These are phyloP conservation scores for Nephrotoma flavescens DNA, from an alignment of 2,888 invertebrate species.

Conservation along the genomic window DNA sequence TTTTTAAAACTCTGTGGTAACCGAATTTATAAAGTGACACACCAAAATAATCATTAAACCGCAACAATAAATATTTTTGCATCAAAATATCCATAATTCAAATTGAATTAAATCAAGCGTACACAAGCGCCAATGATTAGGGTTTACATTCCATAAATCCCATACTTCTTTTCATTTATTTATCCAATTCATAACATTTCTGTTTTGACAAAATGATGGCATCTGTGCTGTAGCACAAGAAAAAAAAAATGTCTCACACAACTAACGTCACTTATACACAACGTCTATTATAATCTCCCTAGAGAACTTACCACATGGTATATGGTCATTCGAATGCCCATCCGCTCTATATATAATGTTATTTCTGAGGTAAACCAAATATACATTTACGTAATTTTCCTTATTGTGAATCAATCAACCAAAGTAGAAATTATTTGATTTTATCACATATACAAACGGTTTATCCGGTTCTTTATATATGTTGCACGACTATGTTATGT, in stretches of 20 bases:
- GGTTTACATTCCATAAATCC: background rate
- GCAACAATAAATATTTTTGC: too few species aligned
- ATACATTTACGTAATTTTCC: background rate
- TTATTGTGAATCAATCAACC: background rate
- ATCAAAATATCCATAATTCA: too few species aligned
- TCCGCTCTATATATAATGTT: background rate
- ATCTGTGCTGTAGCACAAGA: background rate
- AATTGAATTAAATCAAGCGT: background rate
- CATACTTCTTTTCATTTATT: background rate
- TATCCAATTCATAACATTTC: background rate
- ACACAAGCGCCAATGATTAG: background rate
- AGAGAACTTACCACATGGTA: background rate
- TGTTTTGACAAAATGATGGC: background rate
- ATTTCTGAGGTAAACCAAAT: background rate
- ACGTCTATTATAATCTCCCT: background rate
- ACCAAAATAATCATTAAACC: too few species aligned
- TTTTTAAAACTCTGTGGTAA: too few species aligned
- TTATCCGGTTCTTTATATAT: background rate
- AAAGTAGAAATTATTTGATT: background rate
- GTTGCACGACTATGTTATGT: background rate
- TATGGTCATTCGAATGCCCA: background rate
- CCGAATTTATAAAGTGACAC: too few species aligned
- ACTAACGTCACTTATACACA: background rate
- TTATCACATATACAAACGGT: background rate
- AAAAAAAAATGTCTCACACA: background rate